Base-by-base conservation (phyloP, 2,888 invertebrate genomes). In the Epirrhoe tristata region DNA sequence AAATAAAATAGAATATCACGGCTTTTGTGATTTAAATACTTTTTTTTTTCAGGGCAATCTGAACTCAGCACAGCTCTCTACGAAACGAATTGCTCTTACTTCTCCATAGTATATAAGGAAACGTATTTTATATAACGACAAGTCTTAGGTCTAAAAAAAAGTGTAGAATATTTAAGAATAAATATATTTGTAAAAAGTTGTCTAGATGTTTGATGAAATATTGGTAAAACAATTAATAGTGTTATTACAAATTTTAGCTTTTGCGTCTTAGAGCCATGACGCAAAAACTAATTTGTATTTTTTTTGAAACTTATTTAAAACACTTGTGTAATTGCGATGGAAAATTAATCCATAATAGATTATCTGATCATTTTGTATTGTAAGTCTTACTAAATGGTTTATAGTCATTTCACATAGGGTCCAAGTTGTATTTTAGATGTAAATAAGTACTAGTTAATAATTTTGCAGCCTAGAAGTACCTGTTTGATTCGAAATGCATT, bases 181-280 rank as follows among this genome's bases (percentile, higher is more conserved):
- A 8, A 14, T 48, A 7, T 5, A 6, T 16, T 16, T 48, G 48
- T 16, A 14, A 48, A 12, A 16, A 4, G 39, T 48, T 48, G 14
- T 46, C 0, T 14, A 46, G 5, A 46, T 6, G 16, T 16, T 48
- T 1, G 48, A 48, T 48, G 1, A 16, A 16, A 16, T 48, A 16
- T 14, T n/a, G 7, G 48, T 48, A 12, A 16, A 48, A 48, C 16
- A 14, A 48, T 46, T 14, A 36, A 3, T 46, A 48, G 7, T 48
- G 48, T 58, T 34, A 65, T 66, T 69, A 57, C 43, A 12, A 51
- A 52, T 6, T 14, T 72, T 87, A 90, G 91, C 85, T 80, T 83
- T 85, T 86, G 86, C 84, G 89, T 89, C 89, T 85, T 74, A 78
- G 91, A 91, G 91, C 91, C 91, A 72, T 78, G 88, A 86, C 88